Percentiles rank a stretch among this genome's conserved stretches.
Conservation (phyloP, 2,113 vertebrate genomes). For the Struthio camelus region DNA sequence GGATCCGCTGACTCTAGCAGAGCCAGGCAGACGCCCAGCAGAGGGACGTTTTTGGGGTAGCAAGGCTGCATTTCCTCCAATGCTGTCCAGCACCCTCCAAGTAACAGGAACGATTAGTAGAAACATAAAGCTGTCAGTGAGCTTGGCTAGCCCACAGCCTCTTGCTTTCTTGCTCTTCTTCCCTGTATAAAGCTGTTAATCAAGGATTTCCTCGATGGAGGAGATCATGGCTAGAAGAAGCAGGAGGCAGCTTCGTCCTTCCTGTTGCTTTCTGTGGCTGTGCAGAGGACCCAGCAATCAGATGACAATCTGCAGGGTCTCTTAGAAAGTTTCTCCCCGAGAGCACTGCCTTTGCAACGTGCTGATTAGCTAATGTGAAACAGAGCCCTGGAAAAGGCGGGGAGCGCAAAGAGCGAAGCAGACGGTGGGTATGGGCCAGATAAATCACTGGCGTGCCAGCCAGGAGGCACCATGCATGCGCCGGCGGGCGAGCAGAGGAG, state of each 20-base stretch:
- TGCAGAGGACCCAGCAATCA: background rate
- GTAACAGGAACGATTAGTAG: background rate
- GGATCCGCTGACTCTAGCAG: background rate
- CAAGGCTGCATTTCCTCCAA: background rate
- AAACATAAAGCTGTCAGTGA: background rate
- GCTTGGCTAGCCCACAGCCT: background rate
- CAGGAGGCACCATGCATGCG: background rate
- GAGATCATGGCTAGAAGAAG: background rate
- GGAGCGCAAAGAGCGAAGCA: background rate
- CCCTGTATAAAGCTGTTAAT: background rate
- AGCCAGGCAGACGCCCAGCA: background rate
- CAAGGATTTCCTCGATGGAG: background rate
- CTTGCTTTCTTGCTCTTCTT: background rate
- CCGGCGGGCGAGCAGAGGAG: background rate
- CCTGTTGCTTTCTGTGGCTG: background rate
- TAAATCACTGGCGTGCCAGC: background rate
- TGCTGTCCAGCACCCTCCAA: background rate
- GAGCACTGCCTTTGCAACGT: slow-evolving; percentile 16
- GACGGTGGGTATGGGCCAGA: background rate
- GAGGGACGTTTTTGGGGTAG: background rate
- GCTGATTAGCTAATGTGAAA: slow-evolving; percentile 57
- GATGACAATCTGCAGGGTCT: background rate
- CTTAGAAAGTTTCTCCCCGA: slow-evolving; percentile 25
- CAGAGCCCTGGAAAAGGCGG: slow-evolving; percentile 21
- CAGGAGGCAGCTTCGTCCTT: background rate